A percentile compares a stretch with the other conserved stretches of the same genome.
These are phyloP conservation scores for Himantopus leucocephalus DNA, from an alignment of 2,113 vertebrate genomes.

Conservation along the genomic window DNA sequence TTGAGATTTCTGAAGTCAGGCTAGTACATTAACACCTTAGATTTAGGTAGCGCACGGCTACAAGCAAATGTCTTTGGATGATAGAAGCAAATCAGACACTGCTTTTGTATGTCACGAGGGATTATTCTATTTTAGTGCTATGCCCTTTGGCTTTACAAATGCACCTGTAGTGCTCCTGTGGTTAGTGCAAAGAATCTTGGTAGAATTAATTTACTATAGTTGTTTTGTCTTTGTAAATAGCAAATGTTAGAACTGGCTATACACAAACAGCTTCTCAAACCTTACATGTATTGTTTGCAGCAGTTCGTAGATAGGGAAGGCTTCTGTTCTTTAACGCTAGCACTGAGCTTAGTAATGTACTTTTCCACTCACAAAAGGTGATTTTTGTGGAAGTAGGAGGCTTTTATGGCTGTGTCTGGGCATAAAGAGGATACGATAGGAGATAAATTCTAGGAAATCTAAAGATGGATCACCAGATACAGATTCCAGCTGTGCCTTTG, in stretches of 20 bases:
- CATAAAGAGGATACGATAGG: background rate
- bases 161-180: constrained; percentile 59
- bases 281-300: background rate
- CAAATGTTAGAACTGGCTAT: background rate
- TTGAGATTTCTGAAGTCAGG: constrained; percentile 68
- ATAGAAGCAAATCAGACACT: constrained; percentile 71
- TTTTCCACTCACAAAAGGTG: background rate
- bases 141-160: constrained; percentile 68
- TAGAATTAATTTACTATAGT: constrained; percentile 39
- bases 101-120: constrained; percentile 69
- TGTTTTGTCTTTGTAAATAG: constrained; percentile 18
- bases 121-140: constrained; percentile 61
- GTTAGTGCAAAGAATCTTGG: constrained; percentile 43
- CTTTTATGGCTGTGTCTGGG: background rate
- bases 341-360: background rate
- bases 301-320: background rate
- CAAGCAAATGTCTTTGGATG: constrained; percentile 64
- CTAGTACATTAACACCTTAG: constrained; percentile 74
- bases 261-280: background rate
- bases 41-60: constrained; percentile 56
- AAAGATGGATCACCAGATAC: background rate
- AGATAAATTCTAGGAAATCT: background rate
- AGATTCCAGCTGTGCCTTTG: background rate
- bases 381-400: background rate
- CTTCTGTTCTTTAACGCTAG: background rate